Conservation (phyloP, 2,113 vertebrate species). For the Anser cygnoides region DNA sequence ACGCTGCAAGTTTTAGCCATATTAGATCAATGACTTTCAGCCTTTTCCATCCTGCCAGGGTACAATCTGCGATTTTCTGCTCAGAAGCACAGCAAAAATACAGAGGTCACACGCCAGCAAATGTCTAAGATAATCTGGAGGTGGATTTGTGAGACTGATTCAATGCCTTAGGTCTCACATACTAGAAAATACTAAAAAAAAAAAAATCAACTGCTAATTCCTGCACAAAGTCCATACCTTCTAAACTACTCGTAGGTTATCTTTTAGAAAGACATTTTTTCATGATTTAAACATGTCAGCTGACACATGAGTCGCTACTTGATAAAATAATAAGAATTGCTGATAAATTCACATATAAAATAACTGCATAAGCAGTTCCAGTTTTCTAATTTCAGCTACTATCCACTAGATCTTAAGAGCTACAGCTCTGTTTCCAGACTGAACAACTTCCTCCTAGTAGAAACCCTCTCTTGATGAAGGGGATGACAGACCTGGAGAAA, state of each 20-base stretch:
- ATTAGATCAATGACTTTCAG: not conserved
- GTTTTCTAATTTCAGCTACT: not conserved
- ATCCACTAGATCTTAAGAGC: not conserved
- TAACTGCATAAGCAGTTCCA: not conserved
- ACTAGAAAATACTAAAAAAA: not conserved
- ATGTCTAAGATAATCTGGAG: not conserved
- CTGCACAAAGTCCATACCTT: not conserved
- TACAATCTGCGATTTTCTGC: not conserved
- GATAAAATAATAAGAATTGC: not conserved
- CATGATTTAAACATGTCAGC: not conserved
- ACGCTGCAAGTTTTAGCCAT: not conserved
- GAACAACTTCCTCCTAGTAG: not conserved
- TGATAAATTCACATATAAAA: not conserved
- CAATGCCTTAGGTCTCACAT: not conserved
- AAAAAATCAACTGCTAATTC: not conserved
- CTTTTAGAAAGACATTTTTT: not conserved
- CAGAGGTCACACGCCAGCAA: not conserved
- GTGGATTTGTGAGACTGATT: fast-evolving
- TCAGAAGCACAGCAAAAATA: not conserved
- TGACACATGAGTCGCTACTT: not conserved
- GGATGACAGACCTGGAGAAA: not conserved
- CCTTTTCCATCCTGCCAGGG: not conserved
- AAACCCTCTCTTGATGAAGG: not conserved
- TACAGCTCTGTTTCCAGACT: not conserved
- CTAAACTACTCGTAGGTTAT: not conserved